Evolutionary conservation across 1,140 invertebrate genomes (phyloP).

Genomic region (Bombus soroeensis): DNA sequence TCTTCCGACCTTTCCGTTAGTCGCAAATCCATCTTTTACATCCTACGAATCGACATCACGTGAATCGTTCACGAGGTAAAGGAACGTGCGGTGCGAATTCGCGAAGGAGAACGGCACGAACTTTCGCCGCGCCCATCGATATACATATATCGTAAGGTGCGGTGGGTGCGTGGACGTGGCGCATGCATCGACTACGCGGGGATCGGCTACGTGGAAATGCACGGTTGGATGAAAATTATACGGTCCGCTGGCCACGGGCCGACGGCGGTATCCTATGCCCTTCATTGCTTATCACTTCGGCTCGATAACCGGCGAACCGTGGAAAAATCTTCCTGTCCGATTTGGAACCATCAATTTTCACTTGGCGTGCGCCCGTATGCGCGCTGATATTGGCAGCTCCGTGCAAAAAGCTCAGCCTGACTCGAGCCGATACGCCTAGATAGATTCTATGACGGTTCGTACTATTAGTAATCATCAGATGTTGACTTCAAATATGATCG

Average conservation of each 20-base stretch:
- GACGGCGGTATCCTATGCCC: conserved; percentile 47
- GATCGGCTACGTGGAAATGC: conserved; percentile 55
- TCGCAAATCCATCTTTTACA: not conserved
- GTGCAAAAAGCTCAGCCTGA: conserved; percentile 1
- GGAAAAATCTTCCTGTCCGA: conserved; percentile 68
- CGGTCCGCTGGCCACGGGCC: conserved; percentile 39
- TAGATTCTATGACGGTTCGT: not conserved
- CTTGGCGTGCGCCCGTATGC: conserved; percentile 39
- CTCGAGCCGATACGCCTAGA: not conserved
- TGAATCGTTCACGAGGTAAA: conserved; percentile 59
- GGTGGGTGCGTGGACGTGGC: conserved; percentile 5
- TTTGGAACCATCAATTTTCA: conserved; percentile 65
- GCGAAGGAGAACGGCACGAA: not conserved
- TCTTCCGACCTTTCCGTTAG: not conserved
- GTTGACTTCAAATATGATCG: conserved; percentile 1
- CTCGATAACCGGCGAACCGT: conserved; percentile 62
- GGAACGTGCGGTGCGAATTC: conserved; percentile 3
- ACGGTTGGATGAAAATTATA: conserved; percentile 54
- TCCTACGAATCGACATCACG: conserved; percentile 60
- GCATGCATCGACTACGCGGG: not conserved
- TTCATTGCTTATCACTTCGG: conserved; percentile 68
- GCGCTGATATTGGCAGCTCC: conserved; percentile 49
- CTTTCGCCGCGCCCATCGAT: not conserved
- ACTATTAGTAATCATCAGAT: not conserved
- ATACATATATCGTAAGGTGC: not conserved